Percentiles rank a stretch among this genome's conserved stretches.
These are phyloP conservation scores for Acanthopagrus latus DNA, from an alignment of 2,797 vertebrate genomes.

Conservation along the genomic window DNA sequence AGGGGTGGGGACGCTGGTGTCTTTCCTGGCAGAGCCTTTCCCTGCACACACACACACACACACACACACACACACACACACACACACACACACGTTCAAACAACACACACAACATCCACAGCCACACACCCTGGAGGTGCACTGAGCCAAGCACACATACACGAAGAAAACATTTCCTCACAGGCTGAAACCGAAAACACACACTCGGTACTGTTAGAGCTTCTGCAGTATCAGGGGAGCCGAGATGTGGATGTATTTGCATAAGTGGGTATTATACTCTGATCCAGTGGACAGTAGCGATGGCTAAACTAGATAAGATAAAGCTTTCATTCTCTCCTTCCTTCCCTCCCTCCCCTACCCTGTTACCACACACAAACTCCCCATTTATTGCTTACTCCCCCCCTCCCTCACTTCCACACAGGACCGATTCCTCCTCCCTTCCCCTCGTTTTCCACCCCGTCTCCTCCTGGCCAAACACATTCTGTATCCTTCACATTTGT, in stretches of 20 bases:
- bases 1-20: constrained; percentile 24
- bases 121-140: constrained; percentile 26
- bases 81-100: constrained; percentile 22
- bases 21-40: constrained; percentile 63
- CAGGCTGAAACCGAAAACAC: constrained; percentile 39
- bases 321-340: constrained; percentile 58
- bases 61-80: constrained; percentile 12
- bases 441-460: constrained; percentile 21
- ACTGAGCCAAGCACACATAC: neutral
- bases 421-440: constrained; percentile 39
- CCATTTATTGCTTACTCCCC: constrained; percentile 43
- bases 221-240: constrained; percentile 64
- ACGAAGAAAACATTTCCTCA: constrained; percentile 21
- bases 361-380: constrained; percentile 59
- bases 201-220: constrained; percentile 57
- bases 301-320: constrained; percentile 76
- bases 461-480: constrained; percentile 46
- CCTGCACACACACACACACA: constrained; percentile 37
- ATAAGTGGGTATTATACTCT: constrained; percentile 81
- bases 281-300: constrained; percentile 75
- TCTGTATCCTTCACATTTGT: constrained; percentile 51
- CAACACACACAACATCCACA: too few species aligned
- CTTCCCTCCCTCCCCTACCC: constrained; percentile 11
- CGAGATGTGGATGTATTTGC: constrained; percentile 75
- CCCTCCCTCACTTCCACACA: neutral